Evolutionary conservation across 2,888 invertebrate genomes (phyloP), one percentile per base, ranked within the genome.

Genomic region (Parnassius mnemosyne): DNA sequence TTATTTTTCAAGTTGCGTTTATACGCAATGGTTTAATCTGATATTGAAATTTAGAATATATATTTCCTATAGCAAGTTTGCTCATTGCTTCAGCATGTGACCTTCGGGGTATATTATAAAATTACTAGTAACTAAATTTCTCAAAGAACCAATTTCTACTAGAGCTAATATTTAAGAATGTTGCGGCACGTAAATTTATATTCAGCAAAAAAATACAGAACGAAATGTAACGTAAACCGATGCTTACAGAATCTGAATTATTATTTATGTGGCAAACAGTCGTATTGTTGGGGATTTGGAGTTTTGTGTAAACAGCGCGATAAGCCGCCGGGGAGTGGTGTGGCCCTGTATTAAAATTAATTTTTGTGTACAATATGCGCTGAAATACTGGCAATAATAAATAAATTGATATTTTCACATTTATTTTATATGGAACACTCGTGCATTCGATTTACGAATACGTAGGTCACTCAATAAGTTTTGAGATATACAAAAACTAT

Each of bases 191-290:
- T 69, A 69, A 62, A 67, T 71, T 72, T 68, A 53, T 9, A 53
- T 57, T 53, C 34, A 7, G 42, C 41, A 25, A 50, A 43, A 60
- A 54, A 53, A 54, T 10, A 50, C 54, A 50, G 5, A 53, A 57
- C 44, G 5, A 47, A 61, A 62, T 42, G n/a, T 74, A 70, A 72
- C 74, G 65, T 69, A 67, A 67, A 72, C 73, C 73, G 73, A 73
- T 75, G 78, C 76, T 62, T 62, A 61, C 53, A 49, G 50, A 50
- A 62, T 57, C 62, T 50, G 54, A 51, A 58, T 58, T 58, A 83
- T 81, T 83, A 81, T 83, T 82, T 81, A 83, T 77, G 78, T 70
- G 70, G 78, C 72, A 81, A 81, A 83, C 80, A 83, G 70, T 71
- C 70, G 73, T 74, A 77, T 74, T 80, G 76, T 77, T 58, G 71